A percentile compares a stretch with the other conserved stretches of the same genome.
Evolutionary conservation across 2,888 invertebrate species (phyloP).

Genomic region (Pheosia gnoma): DNA sequence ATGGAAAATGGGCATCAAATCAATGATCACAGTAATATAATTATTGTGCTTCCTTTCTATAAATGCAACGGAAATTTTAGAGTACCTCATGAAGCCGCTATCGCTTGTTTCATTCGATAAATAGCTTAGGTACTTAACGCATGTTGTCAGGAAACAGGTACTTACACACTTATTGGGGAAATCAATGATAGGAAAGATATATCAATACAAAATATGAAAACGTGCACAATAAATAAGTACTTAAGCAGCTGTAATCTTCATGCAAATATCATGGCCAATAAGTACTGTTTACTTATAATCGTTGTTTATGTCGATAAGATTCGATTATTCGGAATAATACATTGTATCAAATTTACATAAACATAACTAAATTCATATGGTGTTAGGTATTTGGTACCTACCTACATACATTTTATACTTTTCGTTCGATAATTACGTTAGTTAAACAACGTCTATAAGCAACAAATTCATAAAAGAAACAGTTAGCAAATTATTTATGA

Average conservation of each 20-base stretch:
- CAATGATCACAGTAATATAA: background rate
- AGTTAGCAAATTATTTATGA: no score
- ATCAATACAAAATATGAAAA: background rate
- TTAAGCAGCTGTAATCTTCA: background rate
- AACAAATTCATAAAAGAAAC: background rate
- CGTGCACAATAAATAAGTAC: background rate
- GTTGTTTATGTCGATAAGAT: background rate
- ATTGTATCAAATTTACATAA: background rate
- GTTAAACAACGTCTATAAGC: background rate
- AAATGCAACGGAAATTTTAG: background rate
- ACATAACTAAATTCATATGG: no score
- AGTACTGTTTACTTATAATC: background rate
- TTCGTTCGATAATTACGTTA: background rate
- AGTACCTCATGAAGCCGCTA: background rate
- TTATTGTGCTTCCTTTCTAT: background rate
- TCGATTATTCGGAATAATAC: background rate
- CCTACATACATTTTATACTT: background rate
- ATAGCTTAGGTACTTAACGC: no score
- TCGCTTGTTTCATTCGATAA: no score
- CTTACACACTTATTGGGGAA: background rate
- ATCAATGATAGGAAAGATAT: background rate
- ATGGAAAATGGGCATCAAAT: background rate
- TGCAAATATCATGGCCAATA: background rate
- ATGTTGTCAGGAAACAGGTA: background rate
- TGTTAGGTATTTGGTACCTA: no score